Base-by-base conservation (phyloP, 37 sponge, comb jelly and placozoan genomes). In the Chondrilla cf. caribensis region DNA sequence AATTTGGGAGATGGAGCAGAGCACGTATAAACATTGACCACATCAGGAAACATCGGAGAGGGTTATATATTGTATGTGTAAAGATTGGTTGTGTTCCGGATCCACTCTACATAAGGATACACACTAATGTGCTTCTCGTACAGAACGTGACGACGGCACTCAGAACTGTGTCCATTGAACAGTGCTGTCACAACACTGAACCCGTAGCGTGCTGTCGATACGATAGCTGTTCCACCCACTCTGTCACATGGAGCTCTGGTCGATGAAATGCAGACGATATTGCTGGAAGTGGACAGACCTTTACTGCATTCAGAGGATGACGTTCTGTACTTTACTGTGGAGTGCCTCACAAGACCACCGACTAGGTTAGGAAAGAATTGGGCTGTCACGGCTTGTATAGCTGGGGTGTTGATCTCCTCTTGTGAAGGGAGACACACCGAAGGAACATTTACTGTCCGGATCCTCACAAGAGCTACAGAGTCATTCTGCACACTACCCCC, bases 121-220 rank as follows among this genome's bases (percentile, higher is more conserved):
- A 73, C 76, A 40, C 76, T 73, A 2, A 73, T 40, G 41, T 73
- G 76, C 40, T 73, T 4, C 43, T 73, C 76, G 40, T n/a, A 40
- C 8, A 21, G 41, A 11, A 73, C 76, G 7, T 18, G 42, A 7
- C 43, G 11, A 17, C n/a, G 9, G 76, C 76, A 73, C 6, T 73
- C 76, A n/a, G 76, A 38, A 9, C 29, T n/a, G 25, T 73, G 76
- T 37, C 76, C 76, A 39, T 73, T 73, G 44, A 73, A 42, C 15
- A 73, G 44, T 4, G 42, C 76, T 18, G 76, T 73, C 1, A 73
- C 76, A 47, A 47, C 51, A 47, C 11, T 6, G 24, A 25, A 40
- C 43, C 43, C 29, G 40, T 40, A 36, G 11, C 44, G 3, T 2
- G 2, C 2, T 1, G 25, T 0, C 6, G 76, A 73, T 22, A 73